Evolutionary conservation across 1,140 invertebrate genomes (phyloP).

Genomic region (Megalonaias nervosa): DNA sequence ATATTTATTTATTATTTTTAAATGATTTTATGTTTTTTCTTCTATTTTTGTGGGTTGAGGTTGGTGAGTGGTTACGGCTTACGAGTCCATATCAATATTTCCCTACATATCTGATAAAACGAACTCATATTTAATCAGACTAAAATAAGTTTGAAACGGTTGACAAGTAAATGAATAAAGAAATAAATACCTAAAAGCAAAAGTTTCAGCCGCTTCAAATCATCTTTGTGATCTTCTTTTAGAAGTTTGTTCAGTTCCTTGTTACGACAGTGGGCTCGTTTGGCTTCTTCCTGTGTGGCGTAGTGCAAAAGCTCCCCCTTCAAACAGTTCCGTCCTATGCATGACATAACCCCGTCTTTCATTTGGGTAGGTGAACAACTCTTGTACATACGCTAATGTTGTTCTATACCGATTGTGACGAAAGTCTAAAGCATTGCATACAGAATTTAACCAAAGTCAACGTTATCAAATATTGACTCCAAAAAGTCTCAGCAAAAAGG

Average conservation of each 20-base stretch:
- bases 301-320: conserved; percentile 33
- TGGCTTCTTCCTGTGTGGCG: conserved; percentile 47
- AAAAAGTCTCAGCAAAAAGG: too few species aligned
- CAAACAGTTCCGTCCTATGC: conserved; percentile 48
- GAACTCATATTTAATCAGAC: neutral
- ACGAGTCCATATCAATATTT: neutral
- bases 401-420: too few species aligned
- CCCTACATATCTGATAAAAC: neutral
- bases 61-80: neutral
- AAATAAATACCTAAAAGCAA: conserved; percentile 57
- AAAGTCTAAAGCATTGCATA: too few species aligned
- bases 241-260: conserved; percentile 56
- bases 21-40: too few species aligned
- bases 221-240: conserved; percentile 55
- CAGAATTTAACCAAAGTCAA: too few species aligned
- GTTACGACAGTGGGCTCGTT: conserved; percentile 45
- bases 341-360: conserved; percentile 46
- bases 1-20: too few species aligned
- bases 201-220: conserved; percentile 57
- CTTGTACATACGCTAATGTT: too few species aligned
- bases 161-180: neutral
- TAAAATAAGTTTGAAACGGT: neutral
- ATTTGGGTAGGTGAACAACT: neutral
- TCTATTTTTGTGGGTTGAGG: neutral
- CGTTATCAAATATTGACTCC: too few species aligned